Conservation (phyloP, 1,140 invertebrate genomes). For the Eupeodes corollae region DNA sequence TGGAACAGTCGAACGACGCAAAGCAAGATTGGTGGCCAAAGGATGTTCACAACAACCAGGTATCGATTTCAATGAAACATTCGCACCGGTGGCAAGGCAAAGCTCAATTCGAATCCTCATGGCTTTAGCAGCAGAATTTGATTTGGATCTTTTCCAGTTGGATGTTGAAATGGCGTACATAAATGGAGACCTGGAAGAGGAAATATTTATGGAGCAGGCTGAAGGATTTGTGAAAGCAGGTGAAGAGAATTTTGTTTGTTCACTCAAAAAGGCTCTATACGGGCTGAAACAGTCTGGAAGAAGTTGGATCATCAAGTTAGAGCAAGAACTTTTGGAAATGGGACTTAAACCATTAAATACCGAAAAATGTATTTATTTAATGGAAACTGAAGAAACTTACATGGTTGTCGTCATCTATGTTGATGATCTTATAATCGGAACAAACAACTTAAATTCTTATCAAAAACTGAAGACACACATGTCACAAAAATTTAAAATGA, state of each 20-base stretch:
- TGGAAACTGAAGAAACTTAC: neutral
- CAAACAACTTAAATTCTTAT: neutral
- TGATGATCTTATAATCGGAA: neutral
- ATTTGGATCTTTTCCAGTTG: conserved; percentile 16
- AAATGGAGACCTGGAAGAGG: conserved; percentile 24
- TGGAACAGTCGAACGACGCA: conserved; percentile 11
- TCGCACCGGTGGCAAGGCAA: conserved; percentile 27
- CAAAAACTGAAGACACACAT: neutral
- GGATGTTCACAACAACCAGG: conserved; percentile 32
- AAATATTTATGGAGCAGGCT: conserved; percentile 27
- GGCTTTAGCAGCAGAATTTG: conserved; percentile 13
- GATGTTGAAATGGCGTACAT: conserved; percentile 36
- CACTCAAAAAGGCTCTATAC: conserved; percentile 32
- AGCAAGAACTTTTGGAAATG: neutral
- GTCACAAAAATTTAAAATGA: neutral
- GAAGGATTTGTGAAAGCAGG: conserved; percentile 9
- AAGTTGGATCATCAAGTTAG: conserved; percentile 15
- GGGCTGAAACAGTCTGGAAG: conserved; percentile 36
- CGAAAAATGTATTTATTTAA: neutral
- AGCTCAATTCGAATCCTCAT: conserved; percentile 26
- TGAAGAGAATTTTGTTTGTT: conserved; percentile 2
- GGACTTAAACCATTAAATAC: neutral
- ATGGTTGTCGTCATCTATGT: neutral
- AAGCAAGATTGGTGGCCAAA: conserved; percentile 27
- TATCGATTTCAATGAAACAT: conserved; percentile 34